phyloP scores from a whole-genome alignment of 1,140 invertebrate genomes.

The Aphis craccivora region DNA sequence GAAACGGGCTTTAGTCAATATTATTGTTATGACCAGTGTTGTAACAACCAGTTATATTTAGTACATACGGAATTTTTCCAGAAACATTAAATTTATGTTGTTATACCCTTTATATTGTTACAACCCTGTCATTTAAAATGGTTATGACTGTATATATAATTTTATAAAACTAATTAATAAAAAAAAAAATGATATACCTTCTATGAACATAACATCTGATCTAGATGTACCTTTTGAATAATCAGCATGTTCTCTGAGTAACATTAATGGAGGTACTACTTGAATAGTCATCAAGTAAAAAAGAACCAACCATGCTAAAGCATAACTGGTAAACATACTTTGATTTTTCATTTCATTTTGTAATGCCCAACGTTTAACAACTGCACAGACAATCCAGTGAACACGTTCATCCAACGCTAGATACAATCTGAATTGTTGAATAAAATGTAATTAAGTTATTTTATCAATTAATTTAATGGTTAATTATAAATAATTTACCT shows the following conservation, averaged over 20 bases:
- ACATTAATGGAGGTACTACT: slow-evolving; percentile 36
- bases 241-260: slow-evolving; percentile 26
- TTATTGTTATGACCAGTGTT: too few species aligned
- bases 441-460: slow-evolving; percentile 63
- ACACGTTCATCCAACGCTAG: slow-evolving; percentile 62
- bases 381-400: slow-evolving; percentile 62
- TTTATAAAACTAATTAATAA: neutral
- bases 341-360: slow-evolving; percentile 62
- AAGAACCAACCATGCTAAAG: slow-evolving; percentile 65
- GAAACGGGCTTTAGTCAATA: too few species aligned
- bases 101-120: too few species aligned
- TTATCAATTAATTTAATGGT: neutral
- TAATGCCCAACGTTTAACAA: slow-evolving; percentile 68
- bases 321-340: slow-evolving; percentile 64
- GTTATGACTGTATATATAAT: neutral
- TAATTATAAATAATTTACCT: slow-evolving; percentile 62
- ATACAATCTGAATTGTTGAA: slow-evolving; percentile 61
- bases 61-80: too few species aligned
- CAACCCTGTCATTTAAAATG: too few species aligned
- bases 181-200: slow-evolving; percentile 13
- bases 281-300: slow-evolving; percentile 63
- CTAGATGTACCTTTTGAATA: neutral
- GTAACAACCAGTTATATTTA: too few species aligned
- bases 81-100: too few species aligned
- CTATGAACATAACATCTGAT: slow-evolving; percentile 52